phyloP scores from a whole-genome alignment of 2,888 invertebrate species.

The Dichetophora obliterata region DNA sequence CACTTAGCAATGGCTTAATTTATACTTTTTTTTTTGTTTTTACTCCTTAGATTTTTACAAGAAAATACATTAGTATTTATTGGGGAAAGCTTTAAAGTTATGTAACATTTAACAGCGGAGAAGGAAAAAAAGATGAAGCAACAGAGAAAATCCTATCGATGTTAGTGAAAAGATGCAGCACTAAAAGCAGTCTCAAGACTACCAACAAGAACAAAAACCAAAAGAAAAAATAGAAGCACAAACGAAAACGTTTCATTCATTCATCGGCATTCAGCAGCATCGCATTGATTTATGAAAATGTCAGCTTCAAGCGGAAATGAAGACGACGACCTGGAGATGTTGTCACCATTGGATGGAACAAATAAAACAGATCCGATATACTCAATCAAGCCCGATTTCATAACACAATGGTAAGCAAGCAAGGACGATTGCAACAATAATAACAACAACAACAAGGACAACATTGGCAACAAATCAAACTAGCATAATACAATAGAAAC shows the following conservation, averaged over 20 bases:
- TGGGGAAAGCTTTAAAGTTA: too few relatives aligned
- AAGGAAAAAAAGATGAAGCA: too few relatives aligned
- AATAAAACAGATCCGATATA: constrained; percentile 81
- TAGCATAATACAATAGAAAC: not conserved
- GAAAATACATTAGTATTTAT: too few relatives aligned
- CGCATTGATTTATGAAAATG: constrained; percentile 39
- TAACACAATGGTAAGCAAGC: constrained; percentile 80
- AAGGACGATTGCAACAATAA: not conserved
- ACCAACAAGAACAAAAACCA: too few relatives aligned
- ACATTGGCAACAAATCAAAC: not conserved
- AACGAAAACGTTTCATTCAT: not conserved
- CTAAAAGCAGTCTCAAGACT: too few relatives aligned
- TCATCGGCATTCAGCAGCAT: not conserved
- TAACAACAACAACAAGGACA: not conserved
- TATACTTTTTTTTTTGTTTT: too few relatives aligned
- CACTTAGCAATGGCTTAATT: too few relatives aligned
- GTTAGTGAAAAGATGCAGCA: too few relatives aligned
- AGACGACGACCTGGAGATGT: constrained; percentile 70
- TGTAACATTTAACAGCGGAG: too few relatives aligned
- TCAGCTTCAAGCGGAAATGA: constrained; percentile 46
- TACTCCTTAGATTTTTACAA: too few relatives aligned
- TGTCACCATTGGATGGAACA: constrained; percentile 54
- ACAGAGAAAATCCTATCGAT: too few relatives aligned
- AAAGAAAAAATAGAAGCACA: not conserved
- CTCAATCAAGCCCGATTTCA: constrained; percentile 82